phyloP scores from a whole-genome alignment of 2,888 invertebrate genomes.

The Parnassius mnemosyne region DNA sequence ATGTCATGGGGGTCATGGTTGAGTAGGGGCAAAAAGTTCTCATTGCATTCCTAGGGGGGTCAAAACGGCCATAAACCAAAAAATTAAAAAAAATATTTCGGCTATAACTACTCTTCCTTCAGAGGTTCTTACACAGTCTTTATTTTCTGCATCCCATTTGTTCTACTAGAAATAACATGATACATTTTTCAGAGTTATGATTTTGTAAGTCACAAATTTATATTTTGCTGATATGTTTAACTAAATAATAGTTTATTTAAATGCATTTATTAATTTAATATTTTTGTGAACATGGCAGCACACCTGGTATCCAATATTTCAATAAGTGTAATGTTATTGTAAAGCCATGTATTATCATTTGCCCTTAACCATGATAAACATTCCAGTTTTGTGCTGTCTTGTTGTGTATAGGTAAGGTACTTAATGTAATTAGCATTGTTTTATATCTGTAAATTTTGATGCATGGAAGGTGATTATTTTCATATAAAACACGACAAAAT shows the following conservation, averaged over 20 bases:
- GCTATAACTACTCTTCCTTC: no score
- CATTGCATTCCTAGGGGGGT: no score
- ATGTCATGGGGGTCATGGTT: no score
- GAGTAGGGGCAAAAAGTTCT: no score
- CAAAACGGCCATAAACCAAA: no score
- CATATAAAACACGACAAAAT: slow-evolving; percentile 39
- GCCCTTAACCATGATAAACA: slow-evolving; percentile 51
- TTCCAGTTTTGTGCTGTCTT: slow-evolving; percentile 75
- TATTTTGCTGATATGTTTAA: slow-evolving; percentile 2
- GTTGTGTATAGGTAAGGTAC: slow-evolving; percentile 56
- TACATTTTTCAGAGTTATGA: background rate
- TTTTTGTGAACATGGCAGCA: slow-evolving; percentile 59
- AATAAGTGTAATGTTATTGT: slow-evolving; percentile 27
- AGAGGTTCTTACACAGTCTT: no score
- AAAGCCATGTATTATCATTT: slow-evolving; percentile 38
- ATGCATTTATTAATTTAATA: slow-evolving; percentile 69
- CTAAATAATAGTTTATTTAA: slow-evolving; percentile 31
- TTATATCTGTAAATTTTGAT: slow-evolving; percentile 75
- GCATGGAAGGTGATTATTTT: slow-evolving; percentile 60
- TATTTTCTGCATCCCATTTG: no score
- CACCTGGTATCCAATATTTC: slow-evolving; percentile 41
- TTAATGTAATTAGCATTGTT: slow-evolving; percentile 49
- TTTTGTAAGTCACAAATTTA: background rate
- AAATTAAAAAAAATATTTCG: no score
- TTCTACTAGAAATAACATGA: background rate